Conservation (phyloP, 2,888 invertebrate genomes). For the Scaeva pyrastri region DNA sequence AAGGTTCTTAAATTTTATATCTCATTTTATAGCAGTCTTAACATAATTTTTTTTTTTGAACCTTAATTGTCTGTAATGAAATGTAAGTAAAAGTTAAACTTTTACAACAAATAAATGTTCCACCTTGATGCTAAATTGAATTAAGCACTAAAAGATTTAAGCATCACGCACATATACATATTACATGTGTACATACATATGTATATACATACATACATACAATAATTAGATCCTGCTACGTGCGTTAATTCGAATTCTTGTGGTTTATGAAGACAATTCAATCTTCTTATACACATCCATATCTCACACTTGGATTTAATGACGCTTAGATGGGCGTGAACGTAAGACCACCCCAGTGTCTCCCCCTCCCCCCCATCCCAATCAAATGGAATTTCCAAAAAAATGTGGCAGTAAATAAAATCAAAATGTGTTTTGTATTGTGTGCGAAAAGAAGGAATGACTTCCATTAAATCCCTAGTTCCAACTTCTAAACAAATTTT, state of each 20-base stretch:
- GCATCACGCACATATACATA: slow-evolving; percentile 55
- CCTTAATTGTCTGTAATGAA: too few relatives aligned
- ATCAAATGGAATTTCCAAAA: slow-evolving; percentile 9
- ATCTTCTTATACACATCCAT: slow-evolving; percentile 44
- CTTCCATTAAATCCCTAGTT: slow-evolving; percentile 61
- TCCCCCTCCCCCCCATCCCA: not conserved
- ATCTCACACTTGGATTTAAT: slow-evolving; percentile 45
- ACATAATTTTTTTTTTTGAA: too few relatives aligned
- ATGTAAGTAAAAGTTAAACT: too few relatives aligned
- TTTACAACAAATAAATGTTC: too few relatives aligned
- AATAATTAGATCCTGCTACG: slow-evolving; percentile 58
- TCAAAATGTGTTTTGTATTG: slow-evolving; percentile 44
- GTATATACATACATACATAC: too few relatives aligned
- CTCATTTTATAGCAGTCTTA: too few relatives aligned
- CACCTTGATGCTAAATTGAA: slow-evolving; percentile 15
- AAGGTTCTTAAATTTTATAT: too few relatives aligned
- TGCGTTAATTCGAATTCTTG: slow-evolving; percentile 41
- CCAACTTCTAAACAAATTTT: slow-evolving; percentile 30
- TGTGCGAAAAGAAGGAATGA: slow-evolving; percentile 42
- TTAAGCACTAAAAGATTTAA: slow-evolving; percentile 63
- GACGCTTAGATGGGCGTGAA: not conserved
- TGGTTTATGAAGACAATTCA: slow-evolving; percentile 64
- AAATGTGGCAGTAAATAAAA: slow-evolving; percentile 48
- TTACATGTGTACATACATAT: too few relatives aligned
- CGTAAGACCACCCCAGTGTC: not conserved